Conservation (phyloP, 2,888 invertebrate genomes). For the Myathropa florea region DNA sequence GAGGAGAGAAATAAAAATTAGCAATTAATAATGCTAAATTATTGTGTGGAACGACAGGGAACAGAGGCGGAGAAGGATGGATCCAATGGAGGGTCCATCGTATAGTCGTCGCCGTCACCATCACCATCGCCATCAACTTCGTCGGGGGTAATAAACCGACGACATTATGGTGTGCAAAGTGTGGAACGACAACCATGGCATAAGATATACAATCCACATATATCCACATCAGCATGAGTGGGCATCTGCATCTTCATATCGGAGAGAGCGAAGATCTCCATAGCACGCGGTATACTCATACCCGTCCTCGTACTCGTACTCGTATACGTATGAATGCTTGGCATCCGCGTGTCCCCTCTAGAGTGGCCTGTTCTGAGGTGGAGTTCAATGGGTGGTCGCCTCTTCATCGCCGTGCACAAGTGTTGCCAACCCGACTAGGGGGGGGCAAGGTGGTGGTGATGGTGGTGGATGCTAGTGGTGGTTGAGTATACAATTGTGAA, state of each 20-base stretch:
- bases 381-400: conserved; percentile 66
- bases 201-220: conserved; percentile 54
- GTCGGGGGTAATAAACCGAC: conserved; percentile 60
- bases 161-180: conserved; percentile 70
- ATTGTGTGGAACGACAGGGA: conserved; percentile 49
- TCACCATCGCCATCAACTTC: neutral
- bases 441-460: conserved; percentile 29
- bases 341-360: conserved; percentile 1
- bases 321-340: neutral
- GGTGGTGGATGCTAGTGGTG: conserved; percentile 3
- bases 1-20: conserved; percentile 61
- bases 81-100: conserved; percentile 3
- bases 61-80: neutral
- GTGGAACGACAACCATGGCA: conserved; percentile 60
- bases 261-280: neutral
- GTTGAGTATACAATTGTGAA: conserved; percentile 29
- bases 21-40: conserved; percentile 70
- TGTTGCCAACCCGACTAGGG: conserved; percentile 19
- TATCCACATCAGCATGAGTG: conserved; percentile 26
- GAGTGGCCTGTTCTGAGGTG: conserved; percentile 19
- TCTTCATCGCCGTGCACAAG: conserved; percentile 48
- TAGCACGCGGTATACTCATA: neutral
- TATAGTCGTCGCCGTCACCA: conserved; percentile 7
- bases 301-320: neutral
- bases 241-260: conserved; percentile 53